Conservation (phyloP, 2,888 invertebrate species). For the Andrena haemorrhoa region DNA sequence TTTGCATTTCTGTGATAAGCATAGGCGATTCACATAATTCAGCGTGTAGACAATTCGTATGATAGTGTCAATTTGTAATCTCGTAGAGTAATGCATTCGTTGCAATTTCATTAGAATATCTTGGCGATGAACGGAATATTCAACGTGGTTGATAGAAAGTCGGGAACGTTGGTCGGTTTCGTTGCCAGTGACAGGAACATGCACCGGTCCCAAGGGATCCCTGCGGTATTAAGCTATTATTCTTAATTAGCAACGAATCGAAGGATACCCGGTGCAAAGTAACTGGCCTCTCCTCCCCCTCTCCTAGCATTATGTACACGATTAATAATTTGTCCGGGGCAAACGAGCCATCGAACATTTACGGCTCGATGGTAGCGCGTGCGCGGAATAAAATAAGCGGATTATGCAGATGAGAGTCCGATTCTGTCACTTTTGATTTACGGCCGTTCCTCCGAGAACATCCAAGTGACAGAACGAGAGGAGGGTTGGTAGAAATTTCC, state of each 20-base stretch:
- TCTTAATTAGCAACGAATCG: constrained; percentile 33
- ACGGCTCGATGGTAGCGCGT: constrained; percentile 47
- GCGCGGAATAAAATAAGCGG: constrained; percentile 68
- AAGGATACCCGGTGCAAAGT: not conserved
- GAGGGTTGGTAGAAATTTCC: not conserved
- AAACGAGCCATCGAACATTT: constrained; percentile 38
- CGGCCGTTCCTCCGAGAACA: constrained; percentile 37
- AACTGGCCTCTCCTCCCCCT: not conserved
- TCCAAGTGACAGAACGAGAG: constrained; percentile 3
- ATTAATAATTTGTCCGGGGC: constrained; percentile 62
- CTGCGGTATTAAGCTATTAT: constrained; percentile 36
- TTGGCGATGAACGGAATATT: not conserved
- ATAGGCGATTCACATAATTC: too few species aligned
- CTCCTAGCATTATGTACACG: constrained; percentile 21
- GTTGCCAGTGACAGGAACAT: not conserved
- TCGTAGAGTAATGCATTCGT: too few species aligned
- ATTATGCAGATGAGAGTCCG: constrained; percentile 70
- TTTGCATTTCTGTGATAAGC: too few species aligned
- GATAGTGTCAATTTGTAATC: too few species aligned
- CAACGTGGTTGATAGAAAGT: not conserved
- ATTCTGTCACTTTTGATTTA: constrained; percentile 74
- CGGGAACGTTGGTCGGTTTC: not conserved
- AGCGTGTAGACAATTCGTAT: too few species aligned
- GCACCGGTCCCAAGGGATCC: not conserved
- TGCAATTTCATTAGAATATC: too few species aligned